Evolutionary conservation across 2,797 vertebrate species (phyloP).

Genomic region (Meriones psammophilus): DNA sequence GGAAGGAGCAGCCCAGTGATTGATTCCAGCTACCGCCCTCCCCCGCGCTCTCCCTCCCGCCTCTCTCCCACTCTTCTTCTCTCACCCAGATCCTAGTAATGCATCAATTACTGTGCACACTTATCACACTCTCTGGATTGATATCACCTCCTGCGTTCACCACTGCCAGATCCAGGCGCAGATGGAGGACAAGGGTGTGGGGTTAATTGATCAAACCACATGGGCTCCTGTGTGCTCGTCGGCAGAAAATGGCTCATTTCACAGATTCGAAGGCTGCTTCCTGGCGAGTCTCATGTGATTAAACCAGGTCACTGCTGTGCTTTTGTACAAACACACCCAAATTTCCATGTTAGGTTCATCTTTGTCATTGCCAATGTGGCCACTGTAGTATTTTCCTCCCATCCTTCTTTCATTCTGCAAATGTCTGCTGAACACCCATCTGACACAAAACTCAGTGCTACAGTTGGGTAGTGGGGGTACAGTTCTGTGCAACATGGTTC

Average conservation of each 20-base stretch:
- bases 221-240: neutral
- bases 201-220: slow-evolving; percentile 76
- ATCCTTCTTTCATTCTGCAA: neutral
- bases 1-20: rapidly evolving
- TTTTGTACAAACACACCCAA: slow-evolving; percentile 19
- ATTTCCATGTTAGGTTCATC: slow-evolving; percentile 16
- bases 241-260: slow-evolving; percentile 64
- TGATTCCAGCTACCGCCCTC: neutral
- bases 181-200: slow-evolving; percentile 72
- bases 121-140: neutral
- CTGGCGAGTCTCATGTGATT: slow-evolving; percentile 61
- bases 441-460: neutral
- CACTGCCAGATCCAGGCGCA: slow-evolving; percentile 65
- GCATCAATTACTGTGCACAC: neutral
- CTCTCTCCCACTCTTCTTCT: neutral
- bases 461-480: too few species aligned
- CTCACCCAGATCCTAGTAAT: slow-evolving; percentile 13
- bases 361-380: neutral
- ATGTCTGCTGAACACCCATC: neutral
- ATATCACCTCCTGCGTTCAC: slow-evolving; percentile 43
- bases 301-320: slow-evolving; percentile 60
- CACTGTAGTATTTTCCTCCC: neutral
- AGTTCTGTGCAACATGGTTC: neutral
- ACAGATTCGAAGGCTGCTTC: slow-evolving; percentile 58
- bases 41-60: neutral